Evolutionary conservation across 1,140 invertebrate species (phyloP).

Genomic region (Orchestia grillus): DNA sequence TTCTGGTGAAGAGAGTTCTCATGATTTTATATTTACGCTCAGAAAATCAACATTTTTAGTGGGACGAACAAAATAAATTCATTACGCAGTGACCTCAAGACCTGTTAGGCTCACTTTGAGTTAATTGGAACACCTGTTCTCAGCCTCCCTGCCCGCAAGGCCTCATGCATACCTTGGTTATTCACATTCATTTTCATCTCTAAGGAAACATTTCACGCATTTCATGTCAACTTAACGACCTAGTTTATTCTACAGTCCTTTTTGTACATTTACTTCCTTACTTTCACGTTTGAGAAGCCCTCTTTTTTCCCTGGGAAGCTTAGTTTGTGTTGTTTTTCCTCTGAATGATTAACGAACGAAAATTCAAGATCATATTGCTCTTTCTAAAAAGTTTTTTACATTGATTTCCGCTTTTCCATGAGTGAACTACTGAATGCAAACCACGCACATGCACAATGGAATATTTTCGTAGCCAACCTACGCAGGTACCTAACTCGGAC

Average conservation of each 20-base stretch:
- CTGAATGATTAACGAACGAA: not conserved
- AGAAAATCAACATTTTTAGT: not conserved
- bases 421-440: not conserved
- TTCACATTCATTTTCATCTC: not conserved
- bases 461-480: not conserved
- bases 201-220: not conserved
- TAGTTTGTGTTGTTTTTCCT: not conserved
- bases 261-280: not conserved
- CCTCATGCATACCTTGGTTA: not conserved
- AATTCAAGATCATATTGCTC: not conserved
- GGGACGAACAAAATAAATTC: not conserved
- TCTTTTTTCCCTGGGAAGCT: not conserved
- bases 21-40: not conserved
- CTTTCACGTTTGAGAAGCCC: not conserved
- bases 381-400: not conserved
- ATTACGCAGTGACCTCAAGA: not conserved
- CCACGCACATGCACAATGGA: not conserved
- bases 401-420: not conserved
- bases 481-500: not conserved
- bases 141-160: not conserved
- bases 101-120: not conserved
- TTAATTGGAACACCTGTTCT: not conserved
- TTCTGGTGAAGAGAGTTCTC: conserved; percentile 38
- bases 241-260: not conserved
- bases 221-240: not conserved